A percentile compares a stretch with the other conserved stretches of the same genome.
phyloP scores from a whole-genome alignment of 2,113 vertebrate species.

The Eulemur rufifrons region DNA sequence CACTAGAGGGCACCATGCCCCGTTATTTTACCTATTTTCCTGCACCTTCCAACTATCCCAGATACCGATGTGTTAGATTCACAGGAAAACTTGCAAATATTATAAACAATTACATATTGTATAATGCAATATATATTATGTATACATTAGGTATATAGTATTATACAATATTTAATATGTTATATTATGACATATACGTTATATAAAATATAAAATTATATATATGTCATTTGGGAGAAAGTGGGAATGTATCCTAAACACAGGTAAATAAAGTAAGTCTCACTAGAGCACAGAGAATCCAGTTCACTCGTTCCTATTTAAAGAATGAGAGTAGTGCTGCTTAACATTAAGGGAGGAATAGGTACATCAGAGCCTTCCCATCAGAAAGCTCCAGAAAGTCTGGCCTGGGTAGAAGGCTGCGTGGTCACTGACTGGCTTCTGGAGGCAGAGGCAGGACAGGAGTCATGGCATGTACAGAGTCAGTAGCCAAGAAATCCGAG shows the following conservation, averaged over 20 bases:
- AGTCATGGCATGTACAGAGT: not conserved
- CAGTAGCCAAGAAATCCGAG: not conserved
- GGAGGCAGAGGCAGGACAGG: not conserved
- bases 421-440: not conserved
- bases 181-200: not conserved
- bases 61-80: not conserved
- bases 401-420: not conserved
- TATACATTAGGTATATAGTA: not conserved
- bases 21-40: conserved; percentile 50
- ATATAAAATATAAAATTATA: not conserved
- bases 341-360: not conserved
- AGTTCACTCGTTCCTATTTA: not conserved
- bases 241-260: not conserved
- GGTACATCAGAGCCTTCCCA: not conserved
- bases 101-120: not conserved
- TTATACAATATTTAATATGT: not conserved
- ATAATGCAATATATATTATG: not conserved
- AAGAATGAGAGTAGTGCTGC: not conserved
- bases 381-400: not conserved
- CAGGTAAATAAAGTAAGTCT: not conserved
- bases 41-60: not conserved
- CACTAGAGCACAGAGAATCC: not conserved
- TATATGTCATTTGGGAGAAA: not conserved
- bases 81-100: not conserved
- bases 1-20: conserved; percentile 68